A percentile compares a stretch with the other conserved stretches of the same genome.
Evolutionary conservation across 1,140 invertebrate species (phyloP).

Genomic region (Mactra quadrangularis): DNA sequence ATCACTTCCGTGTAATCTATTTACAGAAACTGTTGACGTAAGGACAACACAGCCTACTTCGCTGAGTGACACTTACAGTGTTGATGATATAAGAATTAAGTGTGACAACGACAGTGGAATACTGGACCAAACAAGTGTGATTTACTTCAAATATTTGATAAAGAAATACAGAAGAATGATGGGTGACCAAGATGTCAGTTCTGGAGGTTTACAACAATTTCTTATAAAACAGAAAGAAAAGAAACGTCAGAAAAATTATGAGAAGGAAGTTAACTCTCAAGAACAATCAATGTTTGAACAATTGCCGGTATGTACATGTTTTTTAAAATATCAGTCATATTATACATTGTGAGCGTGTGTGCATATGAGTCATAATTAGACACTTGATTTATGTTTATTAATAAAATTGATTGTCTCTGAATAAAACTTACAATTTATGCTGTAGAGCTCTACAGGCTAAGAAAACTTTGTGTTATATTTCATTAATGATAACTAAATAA

Average conservation of each 20-base stretch:
- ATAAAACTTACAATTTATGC: too few relatives aligned
- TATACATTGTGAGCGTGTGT: too few relatives aligned
- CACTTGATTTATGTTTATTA: too few relatives aligned
- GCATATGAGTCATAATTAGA: too few relatives aligned
- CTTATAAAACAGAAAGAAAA: constrained; percentile 69
- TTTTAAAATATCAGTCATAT: too few relatives aligned
- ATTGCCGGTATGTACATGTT: constrained; percentile 71
- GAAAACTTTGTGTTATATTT: too few relatives aligned
- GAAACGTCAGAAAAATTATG: constrained; percentile 25
- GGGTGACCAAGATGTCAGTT: constrained; percentile 63
- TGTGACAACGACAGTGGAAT: neutral
- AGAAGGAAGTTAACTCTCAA: constrained; percentile 23
- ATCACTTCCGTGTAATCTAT: constrained; percentile 27
- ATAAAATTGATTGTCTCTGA: too few relatives aligned
- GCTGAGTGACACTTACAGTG: neutral
- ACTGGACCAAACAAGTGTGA: constrained; percentile 42
- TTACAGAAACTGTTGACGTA: constrained; percentile 8
- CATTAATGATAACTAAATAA: too few relatives aligned
- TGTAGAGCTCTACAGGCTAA: too few relatives aligned
- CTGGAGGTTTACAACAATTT: constrained; percentile 78
- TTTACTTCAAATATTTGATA: constrained; percentile 71
- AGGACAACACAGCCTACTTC: constrained; percentile 23
- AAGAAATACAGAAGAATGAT: constrained; percentile 74
- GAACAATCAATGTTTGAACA: constrained; percentile 63
- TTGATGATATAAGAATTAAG: neutral